Conservation (phyloP, 2,888 invertebrate genomes). For the Hydrotaea diabolus region DNA sequence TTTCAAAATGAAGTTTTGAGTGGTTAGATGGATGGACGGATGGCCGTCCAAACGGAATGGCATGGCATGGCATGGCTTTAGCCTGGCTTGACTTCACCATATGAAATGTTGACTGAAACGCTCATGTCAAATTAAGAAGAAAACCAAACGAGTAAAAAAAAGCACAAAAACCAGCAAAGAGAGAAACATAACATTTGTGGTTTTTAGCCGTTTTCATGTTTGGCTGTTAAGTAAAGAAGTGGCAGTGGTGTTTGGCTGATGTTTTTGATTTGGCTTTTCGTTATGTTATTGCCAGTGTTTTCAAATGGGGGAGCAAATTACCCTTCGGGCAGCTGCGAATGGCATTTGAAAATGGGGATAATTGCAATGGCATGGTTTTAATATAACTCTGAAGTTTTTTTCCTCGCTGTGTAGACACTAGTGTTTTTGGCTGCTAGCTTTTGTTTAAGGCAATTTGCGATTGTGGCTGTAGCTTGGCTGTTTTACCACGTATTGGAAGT, state of each 20-base stretch:
- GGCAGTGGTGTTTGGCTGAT: slow-evolving; percentile 39
- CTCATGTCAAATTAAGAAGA: slow-evolving; percentile 45
- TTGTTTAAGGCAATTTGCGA: neutral
- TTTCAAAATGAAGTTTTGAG: slow-evolving; percentile 41
- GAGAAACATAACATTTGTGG: slow-evolving; percentile 40
- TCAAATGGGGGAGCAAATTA: slow-evolving; percentile 67
- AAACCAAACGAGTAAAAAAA: too few relatives aligned
- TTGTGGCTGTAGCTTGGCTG: too few relatives aligned
- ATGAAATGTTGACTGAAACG: slow-evolving; percentile 62
- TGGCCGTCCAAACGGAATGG: slow-evolving; percentile 19
- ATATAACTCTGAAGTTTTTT: neutral
- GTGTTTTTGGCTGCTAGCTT: neutral
- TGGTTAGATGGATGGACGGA: slow-evolving; percentile 54
- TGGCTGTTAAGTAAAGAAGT: neutral
- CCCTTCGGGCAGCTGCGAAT: slow-evolving; percentile 71
- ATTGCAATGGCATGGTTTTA: slow-evolving; percentile 71
- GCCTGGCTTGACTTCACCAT: slow-evolving; percentile 28
- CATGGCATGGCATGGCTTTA: neutral
- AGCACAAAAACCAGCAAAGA: slow-evolving; percentile 32
- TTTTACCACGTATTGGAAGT: too few relatives aligned
- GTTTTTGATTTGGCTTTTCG: slow-evolving; percentile 14
- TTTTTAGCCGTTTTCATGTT: too few relatives aligned
- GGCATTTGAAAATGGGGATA: slow-evolving; percentile 75
- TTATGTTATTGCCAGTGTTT: slow-evolving; percentile 14
- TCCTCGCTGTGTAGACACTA: neutral